Conservation (phyloP, 1,140 invertebrate genomes). For the Stegodyphus mimosarum region DNA sequence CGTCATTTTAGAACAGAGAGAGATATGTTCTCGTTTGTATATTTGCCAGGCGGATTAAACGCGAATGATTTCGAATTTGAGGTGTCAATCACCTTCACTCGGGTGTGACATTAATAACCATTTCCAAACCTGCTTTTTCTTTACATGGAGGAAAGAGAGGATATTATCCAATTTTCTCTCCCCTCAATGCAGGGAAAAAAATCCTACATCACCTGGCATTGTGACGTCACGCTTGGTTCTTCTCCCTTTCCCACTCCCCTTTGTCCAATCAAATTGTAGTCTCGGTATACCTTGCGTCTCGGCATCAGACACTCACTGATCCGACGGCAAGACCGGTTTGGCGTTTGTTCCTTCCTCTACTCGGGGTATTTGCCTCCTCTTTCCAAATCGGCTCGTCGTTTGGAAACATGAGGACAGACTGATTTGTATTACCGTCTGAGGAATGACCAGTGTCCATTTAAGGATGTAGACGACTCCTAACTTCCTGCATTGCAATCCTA, state of each 20-base stretch:
- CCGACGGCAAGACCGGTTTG: slow-evolving; percentile 12
- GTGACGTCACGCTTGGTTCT: slow-evolving; percentile 42
- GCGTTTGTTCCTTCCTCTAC: background rate
- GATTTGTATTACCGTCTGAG: too few relatives aligned
- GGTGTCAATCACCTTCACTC: background rate
- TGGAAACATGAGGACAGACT: too few relatives aligned
- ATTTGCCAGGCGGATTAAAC: too few relatives aligned
- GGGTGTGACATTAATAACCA: background rate
- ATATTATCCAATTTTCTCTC: background rate
- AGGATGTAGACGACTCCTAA: too few relatives aligned
- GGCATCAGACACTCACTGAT: slow-evolving; percentile 16
- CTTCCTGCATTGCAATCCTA: too few relatives aligned
- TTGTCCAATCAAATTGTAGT: slow-evolving; percentile 29
- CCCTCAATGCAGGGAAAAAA: background rate
- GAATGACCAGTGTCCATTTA: too few relatives aligned
- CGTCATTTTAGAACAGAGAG: too few relatives aligned
- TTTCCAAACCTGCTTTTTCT: background rate
- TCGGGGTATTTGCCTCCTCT: too few relatives aligned
- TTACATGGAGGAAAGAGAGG: background rate
- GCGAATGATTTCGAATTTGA: too few relatives aligned
- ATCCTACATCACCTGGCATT: slow-evolving; percentile 45
- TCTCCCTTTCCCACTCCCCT: slow-evolving; percentile 1
- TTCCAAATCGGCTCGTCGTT: too few relatives aligned
- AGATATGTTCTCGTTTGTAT: too few relatives aligned
- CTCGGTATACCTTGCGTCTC: slow-evolving; percentile 9